Conservation (phyloP, 2,888 invertebrate genomes). For the Pycnomerus fuliginosus region DNA sequence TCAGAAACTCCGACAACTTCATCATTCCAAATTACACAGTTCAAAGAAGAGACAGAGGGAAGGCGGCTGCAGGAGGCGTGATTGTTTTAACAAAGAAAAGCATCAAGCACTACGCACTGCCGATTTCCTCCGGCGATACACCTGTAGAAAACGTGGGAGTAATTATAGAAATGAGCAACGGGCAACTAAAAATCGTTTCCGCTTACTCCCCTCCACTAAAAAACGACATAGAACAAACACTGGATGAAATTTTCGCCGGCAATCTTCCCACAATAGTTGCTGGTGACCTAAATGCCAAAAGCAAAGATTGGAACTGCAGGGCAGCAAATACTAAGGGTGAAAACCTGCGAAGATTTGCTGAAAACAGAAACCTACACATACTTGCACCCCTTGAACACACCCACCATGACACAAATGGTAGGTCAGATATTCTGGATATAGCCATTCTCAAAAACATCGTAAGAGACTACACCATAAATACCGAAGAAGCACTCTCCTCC, state of each 20-base stretch:
- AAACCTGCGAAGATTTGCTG: not conserved
- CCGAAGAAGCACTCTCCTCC: not conserved
- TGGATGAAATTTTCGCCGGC: not conserved
- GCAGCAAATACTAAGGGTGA: not conserved
- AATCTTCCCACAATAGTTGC: not conserved
- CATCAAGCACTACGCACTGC: not conserved
- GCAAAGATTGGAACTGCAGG: not conserved
- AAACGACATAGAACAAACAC: not conserved
- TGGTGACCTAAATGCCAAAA: conserved; percentile 1
- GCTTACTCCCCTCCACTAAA: not conserved
- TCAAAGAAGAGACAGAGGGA: conserved; percentile 3
- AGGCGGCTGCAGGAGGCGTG: not conserved
- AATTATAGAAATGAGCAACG: not conserved
- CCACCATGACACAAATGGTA: not conserved
- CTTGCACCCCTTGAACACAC: not conserved
- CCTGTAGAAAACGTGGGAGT: not conserved
- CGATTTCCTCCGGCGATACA: not conserved
- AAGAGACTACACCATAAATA: not conserved
- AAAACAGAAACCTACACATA: not conserved
- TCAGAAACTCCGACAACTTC: not conserved
- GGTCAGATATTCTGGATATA: not conserved
- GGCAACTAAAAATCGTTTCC: not conserved
- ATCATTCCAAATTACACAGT: conserved; percentile 1
- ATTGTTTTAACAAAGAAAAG: not conserved
- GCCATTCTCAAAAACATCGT: not conserved